phyloP scores from a whole-genome alignment of 2,797 vertebrate species.

The Chaetophractus vellerosus region DNA sequence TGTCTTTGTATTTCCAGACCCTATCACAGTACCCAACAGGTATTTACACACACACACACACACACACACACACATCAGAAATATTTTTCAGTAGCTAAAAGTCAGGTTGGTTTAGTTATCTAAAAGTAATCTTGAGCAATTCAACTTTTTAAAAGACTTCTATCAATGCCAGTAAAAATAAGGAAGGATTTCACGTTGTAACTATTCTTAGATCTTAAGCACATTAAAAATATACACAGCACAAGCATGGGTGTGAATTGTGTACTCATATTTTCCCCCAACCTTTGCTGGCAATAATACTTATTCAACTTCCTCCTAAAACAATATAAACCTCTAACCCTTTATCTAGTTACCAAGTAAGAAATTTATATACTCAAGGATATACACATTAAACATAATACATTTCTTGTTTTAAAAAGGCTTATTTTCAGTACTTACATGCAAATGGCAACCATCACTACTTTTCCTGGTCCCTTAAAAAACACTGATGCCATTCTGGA shows the following conservation, averaged over 20 bases:
- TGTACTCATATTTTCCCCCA: background rate
- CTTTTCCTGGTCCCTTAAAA: constrained; percentile 97
- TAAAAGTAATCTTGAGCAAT: constrained; percentile 31
- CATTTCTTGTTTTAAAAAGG: constrained; percentile 18
- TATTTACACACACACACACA: background rate
- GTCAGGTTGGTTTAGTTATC: background rate
- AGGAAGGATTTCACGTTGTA: constrained; percentile 57
- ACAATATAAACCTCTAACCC: constrained; percentile 5
- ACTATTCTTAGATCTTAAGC: constrained; percentile 17
- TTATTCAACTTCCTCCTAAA: constrained; percentile 30
- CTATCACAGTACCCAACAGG: background rate
- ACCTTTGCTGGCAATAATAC: background rate
- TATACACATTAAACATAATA: constrained; percentile 44
- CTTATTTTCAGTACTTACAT: constrained; percentile 94
- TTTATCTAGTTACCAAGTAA: background rate
- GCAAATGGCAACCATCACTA: constrained; percentile 99
- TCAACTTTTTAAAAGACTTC: constrained; percentile 30
- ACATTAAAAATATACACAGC: constrained; percentile 29
- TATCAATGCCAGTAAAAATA: constrained; percentile 32
- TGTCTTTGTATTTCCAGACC: background rate
- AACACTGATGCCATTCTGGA: constrained; percentile 94
- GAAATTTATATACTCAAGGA: constrained; percentile 32
- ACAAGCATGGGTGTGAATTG: background rate
- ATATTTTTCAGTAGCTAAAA: constrained; percentile 20
- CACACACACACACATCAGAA: background rate